Evolutionary conservation across 2,888 invertebrate genomes (phyloP), one percentile per base, ranked within the genome.

Genomic region (Macrophya alboannulata): DNA sequence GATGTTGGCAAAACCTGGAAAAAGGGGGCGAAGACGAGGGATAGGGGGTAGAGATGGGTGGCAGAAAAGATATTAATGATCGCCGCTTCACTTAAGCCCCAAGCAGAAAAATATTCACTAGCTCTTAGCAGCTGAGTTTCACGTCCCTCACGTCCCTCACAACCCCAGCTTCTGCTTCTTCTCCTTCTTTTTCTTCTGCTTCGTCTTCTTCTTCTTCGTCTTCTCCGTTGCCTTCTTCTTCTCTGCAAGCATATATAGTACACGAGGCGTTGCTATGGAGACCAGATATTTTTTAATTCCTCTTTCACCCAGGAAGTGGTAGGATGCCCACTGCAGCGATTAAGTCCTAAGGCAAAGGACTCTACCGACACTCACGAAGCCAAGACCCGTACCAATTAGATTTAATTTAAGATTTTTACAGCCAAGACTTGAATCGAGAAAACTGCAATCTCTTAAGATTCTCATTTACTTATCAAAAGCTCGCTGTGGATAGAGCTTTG

Each of bases 71-170:
- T 79, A 81, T 79, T 79, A 68, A 74, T 82, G 85, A 71, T 83
- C 51, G 83, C 45, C 12, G 68, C 83, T 83, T 68, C 83, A 45
- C 83, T 68, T 83, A 81, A 83, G 68, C 37, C n/a, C 45, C 9
- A 55, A 12, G 43, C 43, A 62, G 25, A 81, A 81, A 81, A 21
- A 81, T 81, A 74, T 74, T 31, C 31, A 74, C 72, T 74, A 51
- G 51, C 51, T 77, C 55, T 77, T 51, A 77, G 51, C 51, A 48
- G 48, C 65, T 86, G 88, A 62, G 62, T 62, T 31, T 62, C 62
- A 89, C 90, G 88, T 86, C 88, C 87, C 86, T 40, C 55, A 62
- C 25, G 48, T 48, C 76, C 51, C 86, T 40, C 55, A 62, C 25
- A 76, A 25, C 76, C 51, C 68, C 51, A 51, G 45, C 43, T 68